Conservation (phyloP, 2,113 vertebrate genomes). For the Astur gentilis region DNA sequence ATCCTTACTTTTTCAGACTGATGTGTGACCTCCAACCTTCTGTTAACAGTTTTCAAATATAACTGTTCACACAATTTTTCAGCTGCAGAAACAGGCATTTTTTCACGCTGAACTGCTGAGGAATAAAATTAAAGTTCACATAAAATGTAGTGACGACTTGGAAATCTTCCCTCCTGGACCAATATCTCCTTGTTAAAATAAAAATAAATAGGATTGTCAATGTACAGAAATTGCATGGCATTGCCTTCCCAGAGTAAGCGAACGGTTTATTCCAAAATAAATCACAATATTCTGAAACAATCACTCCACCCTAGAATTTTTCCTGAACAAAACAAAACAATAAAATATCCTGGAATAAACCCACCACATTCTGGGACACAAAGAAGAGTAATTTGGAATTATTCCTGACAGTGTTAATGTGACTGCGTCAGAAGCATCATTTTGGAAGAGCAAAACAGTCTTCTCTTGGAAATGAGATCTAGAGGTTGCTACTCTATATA, state of each 20-base stretch:
- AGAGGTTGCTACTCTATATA: not conserved
- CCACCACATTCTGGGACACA: not conserved
- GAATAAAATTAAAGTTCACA: not conserved
- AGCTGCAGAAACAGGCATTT: not conserved
- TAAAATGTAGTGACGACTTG: not conserved
- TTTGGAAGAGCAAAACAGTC: not conserved
- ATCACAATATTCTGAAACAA: not conserved
- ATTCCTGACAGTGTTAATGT: not conserved
- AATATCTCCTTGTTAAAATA: not conserved
- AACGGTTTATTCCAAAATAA: not conserved
- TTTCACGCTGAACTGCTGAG: not conserved
- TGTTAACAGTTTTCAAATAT: not conserved
- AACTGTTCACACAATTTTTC: not conserved
- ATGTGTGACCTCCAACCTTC: not conserved
- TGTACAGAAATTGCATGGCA: not conserved
- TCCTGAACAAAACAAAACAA: not conserved
- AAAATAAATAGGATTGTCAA: not conserved
- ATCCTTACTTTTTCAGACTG: not conserved
- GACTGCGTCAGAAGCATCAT: not conserved
- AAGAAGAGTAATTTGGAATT: not conserved
- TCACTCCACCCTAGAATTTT: not conserved
- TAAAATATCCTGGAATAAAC: not conserved
- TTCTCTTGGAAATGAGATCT: not conserved
- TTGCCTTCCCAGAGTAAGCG: not conserved
- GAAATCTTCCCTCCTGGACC: not conserved